These are phyloP conservation scores for Harpegnathos saltator DNA, from an alignment of 1,140 invertebrate species.

Conservation along the genomic window DNA sequence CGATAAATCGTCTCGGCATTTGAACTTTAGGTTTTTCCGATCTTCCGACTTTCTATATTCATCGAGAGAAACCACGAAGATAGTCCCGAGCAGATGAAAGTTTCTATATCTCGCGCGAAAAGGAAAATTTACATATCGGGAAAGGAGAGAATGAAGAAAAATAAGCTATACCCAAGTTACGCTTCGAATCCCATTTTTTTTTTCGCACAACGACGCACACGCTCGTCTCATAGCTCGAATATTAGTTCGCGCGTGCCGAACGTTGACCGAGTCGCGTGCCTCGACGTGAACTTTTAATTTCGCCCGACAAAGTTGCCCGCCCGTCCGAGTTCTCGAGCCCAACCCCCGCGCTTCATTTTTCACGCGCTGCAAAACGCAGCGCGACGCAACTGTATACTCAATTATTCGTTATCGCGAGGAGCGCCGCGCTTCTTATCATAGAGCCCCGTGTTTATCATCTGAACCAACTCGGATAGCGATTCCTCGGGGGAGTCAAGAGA, in stretches of 20 bases:
- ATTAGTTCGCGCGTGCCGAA: background rate
- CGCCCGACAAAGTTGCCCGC: conserved; percentile 9
- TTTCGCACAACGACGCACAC: no score
- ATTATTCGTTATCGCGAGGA: conserved; percentile 61
- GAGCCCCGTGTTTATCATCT: conserved; percentile 58
- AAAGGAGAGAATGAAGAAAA: background rate
- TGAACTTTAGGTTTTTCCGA: conserved; percentile 30
- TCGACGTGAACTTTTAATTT: background rate
- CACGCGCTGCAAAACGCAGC: conserved; percentile 19
- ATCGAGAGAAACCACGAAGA: background rate
- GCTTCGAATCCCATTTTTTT: background rate
- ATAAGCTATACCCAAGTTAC: background rate
- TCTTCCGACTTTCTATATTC: conserved; percentile 1
- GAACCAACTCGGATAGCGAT: conserved; percentile 54
- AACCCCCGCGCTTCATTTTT: background rate
- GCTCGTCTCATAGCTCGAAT: background rate
- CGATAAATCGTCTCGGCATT: conserved; percentile 57
- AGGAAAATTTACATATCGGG: conserved; percentile 9
- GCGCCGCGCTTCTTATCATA: conserved; percentile 52
- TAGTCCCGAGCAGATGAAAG: background rate
- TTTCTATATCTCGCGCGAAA: conserved; percentile 2
- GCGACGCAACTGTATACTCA: no score
- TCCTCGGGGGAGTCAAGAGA: conserved; percentile 66
- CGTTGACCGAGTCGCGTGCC: background rate
- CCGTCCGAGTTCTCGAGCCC: conserved; percentile 20